A percentile compares a stretch with the other conserved stretches of the same genome.
phyloP scores from a whole-genome alignment of 2,113 vertebrate genomes.

The Chaetura pelagica region DNA sequence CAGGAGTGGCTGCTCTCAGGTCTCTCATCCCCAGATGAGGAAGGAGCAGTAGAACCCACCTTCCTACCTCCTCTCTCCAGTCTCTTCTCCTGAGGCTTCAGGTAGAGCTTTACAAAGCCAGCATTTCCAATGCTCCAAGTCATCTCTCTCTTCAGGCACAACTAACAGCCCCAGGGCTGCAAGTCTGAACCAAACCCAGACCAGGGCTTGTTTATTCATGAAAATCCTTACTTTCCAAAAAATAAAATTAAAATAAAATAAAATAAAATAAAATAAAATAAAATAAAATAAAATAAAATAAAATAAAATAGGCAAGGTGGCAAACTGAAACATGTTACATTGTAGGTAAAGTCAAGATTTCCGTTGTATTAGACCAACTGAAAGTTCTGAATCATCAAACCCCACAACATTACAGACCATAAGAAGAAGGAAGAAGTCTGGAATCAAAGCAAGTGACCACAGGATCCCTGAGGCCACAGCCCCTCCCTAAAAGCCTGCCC shows the following conservation, averaged over 20 bases:
- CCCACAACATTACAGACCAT: background rate
- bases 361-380: background rate
- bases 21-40: too few species aligned
- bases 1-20: too few species aligned
- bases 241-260: background rate
- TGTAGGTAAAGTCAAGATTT: background rate
- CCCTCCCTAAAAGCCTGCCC: background rate
- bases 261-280: too few species aligned
- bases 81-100: background rate
- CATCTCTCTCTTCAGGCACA: background rate
- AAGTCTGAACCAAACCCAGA: background rate
- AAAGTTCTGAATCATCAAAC: slow-evolving; percentile 9
- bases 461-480: rapidly evolving
- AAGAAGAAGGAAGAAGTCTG: background rate
- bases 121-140: background rate
- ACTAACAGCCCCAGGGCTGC: background rate
- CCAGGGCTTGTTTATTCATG: background rate
- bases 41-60: background rate
- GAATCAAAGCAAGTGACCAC: background rate
- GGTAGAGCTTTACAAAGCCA: background rate
- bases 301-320: background rate
- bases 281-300: too few species aligned
- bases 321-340: background rate
- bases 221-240: background rate
- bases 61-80: background rate